These are phyloP conservation scores for Equus przewalskii DNA, from an alignment of 2,113 vertebrate species.

Conservation along the genomic window DNA sequence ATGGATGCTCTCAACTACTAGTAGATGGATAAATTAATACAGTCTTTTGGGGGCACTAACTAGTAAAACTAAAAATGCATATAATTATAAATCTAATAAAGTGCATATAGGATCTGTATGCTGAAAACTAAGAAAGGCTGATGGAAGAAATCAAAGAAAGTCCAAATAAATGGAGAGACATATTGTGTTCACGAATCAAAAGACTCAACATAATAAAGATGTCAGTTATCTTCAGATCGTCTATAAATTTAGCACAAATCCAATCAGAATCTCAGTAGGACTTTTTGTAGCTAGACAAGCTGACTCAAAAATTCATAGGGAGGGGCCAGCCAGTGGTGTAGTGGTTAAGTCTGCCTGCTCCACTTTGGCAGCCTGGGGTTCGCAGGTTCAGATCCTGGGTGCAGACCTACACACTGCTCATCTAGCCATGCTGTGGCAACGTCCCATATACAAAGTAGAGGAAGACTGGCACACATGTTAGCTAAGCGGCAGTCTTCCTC, in stretches of 20 bases:
- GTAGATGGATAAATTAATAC: background rate
- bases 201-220: background rate
- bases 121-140: background rate
- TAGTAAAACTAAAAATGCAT: background rate
- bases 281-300: background rate
- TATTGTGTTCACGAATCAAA: background rate
- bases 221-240: background rate
- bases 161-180: background rate
- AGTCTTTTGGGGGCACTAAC: background rate
- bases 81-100: background rate
- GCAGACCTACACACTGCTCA: no score
- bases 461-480: no score
- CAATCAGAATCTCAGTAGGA: background rate
- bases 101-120: background rate
- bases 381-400: no score
- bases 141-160: background rate
- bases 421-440: no score
- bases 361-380: no score
- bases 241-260: slow-evolving; percentile 15
- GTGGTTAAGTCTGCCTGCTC: no score
- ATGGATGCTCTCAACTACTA: background rate
- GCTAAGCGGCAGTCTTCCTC: no score
- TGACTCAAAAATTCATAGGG: slow-evolving; percentile 32
- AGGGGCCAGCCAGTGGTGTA: background rate
- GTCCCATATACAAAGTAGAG: no score